Percentiles rank a stretch among this genome's conserved stretches.
These are phyloP conservation scores for Aethina tumida DNA, from an alignment of 1,140 invertebrate species.

Conservation along the genomic window DNA sequence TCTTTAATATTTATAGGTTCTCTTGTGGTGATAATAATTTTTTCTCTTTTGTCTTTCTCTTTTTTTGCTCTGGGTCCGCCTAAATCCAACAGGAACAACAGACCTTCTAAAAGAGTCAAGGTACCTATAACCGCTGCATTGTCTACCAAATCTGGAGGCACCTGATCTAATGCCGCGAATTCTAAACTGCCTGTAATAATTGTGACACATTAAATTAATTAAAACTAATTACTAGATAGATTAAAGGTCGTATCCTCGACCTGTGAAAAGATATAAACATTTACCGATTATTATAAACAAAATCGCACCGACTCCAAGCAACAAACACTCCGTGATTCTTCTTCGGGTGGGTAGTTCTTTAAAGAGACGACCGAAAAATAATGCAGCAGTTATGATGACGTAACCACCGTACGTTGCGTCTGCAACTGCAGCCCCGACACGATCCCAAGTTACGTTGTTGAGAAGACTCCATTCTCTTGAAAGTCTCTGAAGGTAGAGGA, in stretches of 20 bases:
- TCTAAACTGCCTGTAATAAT: conserved; percentile 46
- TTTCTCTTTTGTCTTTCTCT: conserved; percentile 33
- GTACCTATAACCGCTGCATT: conserved; percentile 60
- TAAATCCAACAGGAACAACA: conserved; percentile 58
- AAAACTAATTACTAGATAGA: conserved; percentile 2
- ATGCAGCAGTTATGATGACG: conserved; percentile 56
- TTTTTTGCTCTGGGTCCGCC: conserved; percentile 39
- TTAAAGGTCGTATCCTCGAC: neutral
- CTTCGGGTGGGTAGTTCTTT: conserved; percentile 52
- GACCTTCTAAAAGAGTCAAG: conserved; percentile 54
- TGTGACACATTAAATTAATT: too few relatives aligned
- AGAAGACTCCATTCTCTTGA: conserved; percentile 65
- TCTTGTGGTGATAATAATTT: too few relatives aligned
- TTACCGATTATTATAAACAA: conserved; percentile 57
- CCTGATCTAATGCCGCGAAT: conserved; percentile 57
- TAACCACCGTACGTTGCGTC: conserved; percentile 58
- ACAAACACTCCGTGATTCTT: conserved; percentile 54
- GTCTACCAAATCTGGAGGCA: conserved; percentile 53
- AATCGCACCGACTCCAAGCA: conserved; percentile 55
- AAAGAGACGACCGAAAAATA: conserved; percentile 51
- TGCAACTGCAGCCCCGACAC: conserved; percentile 47
- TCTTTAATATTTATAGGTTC: too few relatives aligned
- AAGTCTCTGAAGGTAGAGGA: conserved; percentile 55
- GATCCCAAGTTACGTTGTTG: conserved; percentile 60
- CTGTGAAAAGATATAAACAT: conserved; percentile 3